Percentiles rank a stretch among this genome's conserved stretches.
Conservation (phyloP, 2,888 invertebrate genomes). For the Sepiola atlantica region DNA sequence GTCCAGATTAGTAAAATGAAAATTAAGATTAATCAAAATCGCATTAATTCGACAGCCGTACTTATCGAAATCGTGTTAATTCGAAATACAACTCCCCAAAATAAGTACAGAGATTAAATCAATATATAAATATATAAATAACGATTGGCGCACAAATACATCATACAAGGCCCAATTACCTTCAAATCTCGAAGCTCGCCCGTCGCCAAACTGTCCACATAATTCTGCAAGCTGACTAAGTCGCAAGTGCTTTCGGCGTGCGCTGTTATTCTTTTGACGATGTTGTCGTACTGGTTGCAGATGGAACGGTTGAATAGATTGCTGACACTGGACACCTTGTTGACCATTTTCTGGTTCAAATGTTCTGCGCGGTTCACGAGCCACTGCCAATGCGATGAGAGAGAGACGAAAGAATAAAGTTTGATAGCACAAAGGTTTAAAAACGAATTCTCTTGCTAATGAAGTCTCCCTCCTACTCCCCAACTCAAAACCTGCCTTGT, state of each 20-base stretch:
- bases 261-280: conserved; percentile 69
- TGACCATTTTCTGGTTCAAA: conserved; percentile 66
- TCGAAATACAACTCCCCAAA: no score
- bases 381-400: conserved; percentile 61
- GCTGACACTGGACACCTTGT: conserved; percentile 67
- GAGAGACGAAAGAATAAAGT: neutral
- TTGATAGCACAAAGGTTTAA: neutral
- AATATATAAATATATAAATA: no score
- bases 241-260: conserved; percentile 71
- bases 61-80: no score
- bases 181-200: conserved; percentile 69
- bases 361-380: conserved; percentile 66
- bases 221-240: conserved; percentile 71
- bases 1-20: no score
- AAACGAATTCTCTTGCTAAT: no score
- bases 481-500: no score
- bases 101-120: no score
- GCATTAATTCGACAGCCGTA: no score
- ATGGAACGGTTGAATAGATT: conserved; percentile 71
- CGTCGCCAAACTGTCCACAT: conserved; percentile 70
- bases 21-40: no score
- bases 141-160: no score
- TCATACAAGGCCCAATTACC: conserved; percentile 58
- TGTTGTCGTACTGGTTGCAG: conserved; percentile 72
- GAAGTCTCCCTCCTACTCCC: no score